Evolutionary conservation across 2,113 vertebrate genomes (phyloP), one percentile per base, ranked within the genome.

Genomic region (Cathartes aura): DNA sequence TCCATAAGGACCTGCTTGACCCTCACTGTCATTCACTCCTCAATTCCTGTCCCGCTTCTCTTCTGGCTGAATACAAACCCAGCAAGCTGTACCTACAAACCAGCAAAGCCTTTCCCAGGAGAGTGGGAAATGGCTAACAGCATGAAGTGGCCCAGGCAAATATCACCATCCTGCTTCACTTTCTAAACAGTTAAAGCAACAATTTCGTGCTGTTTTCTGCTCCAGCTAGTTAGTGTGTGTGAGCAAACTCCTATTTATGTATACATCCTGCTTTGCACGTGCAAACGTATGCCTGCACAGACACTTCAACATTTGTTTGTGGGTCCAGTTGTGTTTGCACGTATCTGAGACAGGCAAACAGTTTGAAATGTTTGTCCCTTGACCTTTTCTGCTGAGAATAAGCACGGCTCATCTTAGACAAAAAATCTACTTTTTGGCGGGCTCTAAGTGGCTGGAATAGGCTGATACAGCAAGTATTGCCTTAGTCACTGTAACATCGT

Each of bases 21-120:
- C 9, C 17, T 82, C 0, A 0, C 29, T 82, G 24, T 52, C 40
- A 42, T n/a, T 85, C 34, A 27, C 34, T 52, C 18, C 71, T 47
- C 38, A 73, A 93, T 68, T 43, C 34, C 48, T 58, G 32, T 42
- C 45, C 29, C 0, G 0, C 8, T 75, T 75, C n/a, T 56, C 43
- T 53, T 85, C 70, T 20, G 38, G 23, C 36, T 70, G 48, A 34
- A 18, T 47, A 8, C 17, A 86, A 87, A 63, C 32, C 43, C 58
- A 82, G 23, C 40, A 53, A 67, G n/a, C 55, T 82, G 63, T 52
- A 72, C 53, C 47, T 43, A 38, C 60, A 59, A 40, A 71, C 53
- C 68, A 87, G 64, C 27, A 84, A 79, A 79, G 7, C 36, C 30
- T 70, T 83, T 90, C 63, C 50, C 40, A 26, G 11, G 68, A 63